Evolutionary conservation across 1,140 invertebrate genomes (phyloP), one percentile per base, ranked within the genome.

Genomic region (Drosophila micromelanica): DNA sequence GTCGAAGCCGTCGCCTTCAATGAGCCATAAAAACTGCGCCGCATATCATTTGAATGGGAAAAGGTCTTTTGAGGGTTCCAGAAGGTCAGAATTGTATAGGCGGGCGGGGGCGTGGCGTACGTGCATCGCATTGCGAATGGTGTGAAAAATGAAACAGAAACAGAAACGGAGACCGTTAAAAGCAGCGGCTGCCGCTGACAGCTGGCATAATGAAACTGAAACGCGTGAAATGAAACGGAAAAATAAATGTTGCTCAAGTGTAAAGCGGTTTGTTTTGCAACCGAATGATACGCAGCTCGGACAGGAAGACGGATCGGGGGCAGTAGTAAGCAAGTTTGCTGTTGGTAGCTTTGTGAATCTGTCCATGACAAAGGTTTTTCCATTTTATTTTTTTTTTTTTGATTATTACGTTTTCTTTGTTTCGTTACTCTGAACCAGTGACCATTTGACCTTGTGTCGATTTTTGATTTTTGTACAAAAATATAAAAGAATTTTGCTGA

Each of bases 221-320:
- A 76, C 60, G 73, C 73, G 59, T 76, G 73, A 76, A 79, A 76
- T 79, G 76, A 79, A 79, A 76, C 73, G 76, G 76, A 79, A 79
- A 79, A 79, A 60, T 67, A 73, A 78, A 78, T 76, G 75, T 76
- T 78, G 73, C 73, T 78, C 76, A 78, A 78, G 76, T 78, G 75
- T 77, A 70, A 75, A 77, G 65, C 64, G 69, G 69, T 67, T 59
- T 59, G 46, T 72, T 72, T 49, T 52, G 38, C 56, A 30, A 35
- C 56, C 56, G 27, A 59, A 46, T 46, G 56, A 46, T 45, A 60
- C 56, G 43, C 40, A 46, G 27, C 13, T 20, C 27, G 12, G 35
- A 12, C 11, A 15, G 11, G 20, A 3, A 3, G 15, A 9, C 5
- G 23, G 12, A 11, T 11, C 4, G 5, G 7, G 20, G 12, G 13